Percentiles rank a stretch among this genome's conserved stretches.
phyloP scores from a whole-genome alignment of 2,888 invertebrate genomes.

The Caenorhabditis japonica region DNA sequence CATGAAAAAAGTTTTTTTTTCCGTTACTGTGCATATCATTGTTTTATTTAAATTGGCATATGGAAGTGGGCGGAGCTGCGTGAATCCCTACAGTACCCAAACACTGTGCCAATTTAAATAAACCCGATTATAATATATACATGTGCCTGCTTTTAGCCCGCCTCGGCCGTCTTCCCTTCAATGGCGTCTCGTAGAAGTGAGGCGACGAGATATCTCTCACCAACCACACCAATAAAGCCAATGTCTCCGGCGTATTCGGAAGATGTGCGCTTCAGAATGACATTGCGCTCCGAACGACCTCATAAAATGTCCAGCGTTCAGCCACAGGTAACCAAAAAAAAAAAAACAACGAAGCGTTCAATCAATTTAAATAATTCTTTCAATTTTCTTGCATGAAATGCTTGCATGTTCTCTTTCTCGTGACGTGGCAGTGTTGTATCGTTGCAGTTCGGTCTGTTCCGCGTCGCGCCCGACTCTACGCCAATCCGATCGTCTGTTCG shows the following conservation, averaged over 20 bases:
- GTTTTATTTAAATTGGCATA: too few species aligned
- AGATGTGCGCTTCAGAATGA: conserved; percentile 2
- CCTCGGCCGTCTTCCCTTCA: conserved; percentile 46
- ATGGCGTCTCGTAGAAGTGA: conserved; percentile 48
- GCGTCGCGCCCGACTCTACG: conserved; percentile 20
- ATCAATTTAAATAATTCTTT: conserved; percentile 5
- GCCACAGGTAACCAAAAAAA: conserved; percentile 34
- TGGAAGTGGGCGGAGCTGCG: too few species aligned
- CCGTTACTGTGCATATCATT: too few species aligned
- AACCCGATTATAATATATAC: too few species aligned
- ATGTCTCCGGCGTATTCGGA: conserved; percentile 34
- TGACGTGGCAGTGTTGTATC: conserved; percentile 31
- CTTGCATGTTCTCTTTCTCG: conserved; percentile 16
- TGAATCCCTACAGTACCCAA: too few species aligned
- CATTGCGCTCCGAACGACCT: neutral
- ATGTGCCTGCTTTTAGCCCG: conserved; percentile 34
- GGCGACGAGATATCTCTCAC: conserved; percentile 61
- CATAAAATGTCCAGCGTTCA: too few species aligned
- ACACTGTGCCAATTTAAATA: too few species aligned
- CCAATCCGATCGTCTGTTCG: conserved; percentile 1
- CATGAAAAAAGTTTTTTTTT: too few species aligned
- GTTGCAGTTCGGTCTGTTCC: conserved; percentile 47
- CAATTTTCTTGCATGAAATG: too few species aligned
- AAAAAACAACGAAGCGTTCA: neutral
- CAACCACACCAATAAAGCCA: conserved; percentile 74